Base-by-base conservation (phyloP, 1,140 invertebrate genomes). In the Aleiodes sp. region DNA sequence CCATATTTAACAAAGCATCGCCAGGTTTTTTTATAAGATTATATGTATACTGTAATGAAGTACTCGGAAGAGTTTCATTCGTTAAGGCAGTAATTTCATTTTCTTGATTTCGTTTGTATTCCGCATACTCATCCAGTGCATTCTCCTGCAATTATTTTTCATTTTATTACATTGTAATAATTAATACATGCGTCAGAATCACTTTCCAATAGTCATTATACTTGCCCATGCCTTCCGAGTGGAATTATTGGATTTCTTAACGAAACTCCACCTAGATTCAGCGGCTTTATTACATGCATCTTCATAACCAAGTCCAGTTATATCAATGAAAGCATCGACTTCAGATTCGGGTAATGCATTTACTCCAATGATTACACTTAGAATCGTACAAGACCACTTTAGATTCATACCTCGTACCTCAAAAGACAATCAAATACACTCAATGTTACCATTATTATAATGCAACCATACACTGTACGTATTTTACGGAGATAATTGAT, bases 11-110 rank as follows among this genome's bases (percentile, higher is more conserved):
- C 1, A 89, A 64, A 2, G 86, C 81, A 64, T 91, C 89, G 2
- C 89, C 89, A 3, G 88, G 87, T 67, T 87, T 87, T 12, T 86
- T 73, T 0, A 89, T 70, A 12, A 80, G 43, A 8, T 75, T 67
- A 26, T 76, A 73, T 35, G 79, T 77, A n/a, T 83, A 81, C 28
- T 26, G 35, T 19, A 79, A 41, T 9, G 60, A 52, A 6, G 52
- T 2, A 46, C 65, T 39, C 4, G 9, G 63, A 14, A 59, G 19
- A 31, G 52, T 70, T 24, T 21, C 35, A 56, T 60, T 67, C 3
- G 41, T 68, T 8, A 65, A 26, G 26, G 16, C 19, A 2, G 67
- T 31, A 16, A 77, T 76, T 0, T 67, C 33, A 19, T 71, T 33
- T 16, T 60, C 75, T 24, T 76, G 71, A 8, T 12, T 24, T 24